Percentiles rank a stretch among this genome's conserved stretches.
Conservation (phyloP, 2,113 vertebrate species). For the Butorides virescens region DNA sequence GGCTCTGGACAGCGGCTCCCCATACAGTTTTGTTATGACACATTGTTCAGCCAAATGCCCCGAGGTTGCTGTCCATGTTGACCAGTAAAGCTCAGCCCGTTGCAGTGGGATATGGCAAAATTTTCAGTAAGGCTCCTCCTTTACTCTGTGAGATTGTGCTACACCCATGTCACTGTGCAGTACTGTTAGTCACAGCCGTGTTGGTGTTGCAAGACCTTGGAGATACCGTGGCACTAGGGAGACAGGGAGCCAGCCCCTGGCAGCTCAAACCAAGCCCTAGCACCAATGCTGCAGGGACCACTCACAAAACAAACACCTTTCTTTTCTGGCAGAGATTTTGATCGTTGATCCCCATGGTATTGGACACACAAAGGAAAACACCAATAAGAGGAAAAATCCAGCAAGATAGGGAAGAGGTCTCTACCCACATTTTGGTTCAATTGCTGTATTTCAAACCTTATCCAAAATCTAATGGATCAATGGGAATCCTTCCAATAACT, state of each 20-base stretch:
- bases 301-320: not conserved
- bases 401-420: not conserved
- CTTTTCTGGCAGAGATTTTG: not conserved
- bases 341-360: not conserved
- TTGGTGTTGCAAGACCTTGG: not conserved
- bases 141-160: not conserved
- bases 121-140: not conserved
- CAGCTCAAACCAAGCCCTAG: not conserved
- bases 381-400: not conserved
- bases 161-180: not conserved
- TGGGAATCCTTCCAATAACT: conserved; percentile 37
- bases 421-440: not conserved
- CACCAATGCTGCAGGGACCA: not conserved
- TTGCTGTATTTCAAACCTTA: not conserved
- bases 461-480: conserved; percentile 52
- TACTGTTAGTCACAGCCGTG: not conserved
- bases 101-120: not conserved
- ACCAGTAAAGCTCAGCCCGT: not conserved
- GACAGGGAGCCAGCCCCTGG: not conserved
- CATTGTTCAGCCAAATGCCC: not conserved
- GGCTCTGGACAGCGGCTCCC: not conserved
- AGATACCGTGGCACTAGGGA: not conserved
- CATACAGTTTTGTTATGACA: not conserved
- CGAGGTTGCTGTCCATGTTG: not conserved
- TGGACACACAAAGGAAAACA: not conserved